phyloP scores from a whole-genome alignment of 2,888 invertebrate genomes.

The Drosophila rellima region DNA sequence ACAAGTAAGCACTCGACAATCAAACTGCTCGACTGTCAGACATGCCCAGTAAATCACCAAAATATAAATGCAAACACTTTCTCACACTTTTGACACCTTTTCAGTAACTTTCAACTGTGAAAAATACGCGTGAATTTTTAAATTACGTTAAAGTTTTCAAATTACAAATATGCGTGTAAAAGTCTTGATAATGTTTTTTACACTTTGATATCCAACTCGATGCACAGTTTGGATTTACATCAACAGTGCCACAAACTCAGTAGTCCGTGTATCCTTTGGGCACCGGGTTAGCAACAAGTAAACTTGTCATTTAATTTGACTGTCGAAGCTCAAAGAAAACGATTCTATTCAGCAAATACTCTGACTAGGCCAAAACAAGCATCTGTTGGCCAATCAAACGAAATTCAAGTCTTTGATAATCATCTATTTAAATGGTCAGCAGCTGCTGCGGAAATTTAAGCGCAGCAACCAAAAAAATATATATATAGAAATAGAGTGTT shows the following conservation, averaged over 20 bases:
- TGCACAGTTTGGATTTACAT: too few species aligned
- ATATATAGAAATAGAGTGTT: conserved; percentile 17
- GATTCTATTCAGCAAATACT: conserved; percentile 35
- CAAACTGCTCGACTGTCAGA: background rate
- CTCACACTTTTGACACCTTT: too few species aligned
- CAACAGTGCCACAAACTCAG: background rate
- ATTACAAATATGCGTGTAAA: too few species aligned
- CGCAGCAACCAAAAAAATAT: background rate
- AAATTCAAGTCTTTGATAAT: conserved; percentile 30
- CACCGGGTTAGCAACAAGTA: conserved; percentile 39
- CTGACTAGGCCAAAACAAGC: background rate
- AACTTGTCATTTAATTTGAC: conserved; percentile 77
- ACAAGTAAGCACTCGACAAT: conserved; percentile 21
- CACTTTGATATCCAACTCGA: too few species aligned
- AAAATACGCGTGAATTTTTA: too few species aligned
- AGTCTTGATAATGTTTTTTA: too few species aligned
- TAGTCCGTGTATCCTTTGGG: accelerated
- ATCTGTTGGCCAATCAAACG: conserved; percentile 36
- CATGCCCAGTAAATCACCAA: background rate
- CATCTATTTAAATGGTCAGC: conserved; percentile 46
- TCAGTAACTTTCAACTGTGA: too few species aligned
- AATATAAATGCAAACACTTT: too few species aligned
- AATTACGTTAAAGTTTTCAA: too few species aligned
- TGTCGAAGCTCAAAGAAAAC: conserved; percentile 56
- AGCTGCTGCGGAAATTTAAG: conserved; percentile 44